phyloP scores from a whole-genome alignment of 1,140 invertebrate species.

The Drosophila nasuta region DNA sequence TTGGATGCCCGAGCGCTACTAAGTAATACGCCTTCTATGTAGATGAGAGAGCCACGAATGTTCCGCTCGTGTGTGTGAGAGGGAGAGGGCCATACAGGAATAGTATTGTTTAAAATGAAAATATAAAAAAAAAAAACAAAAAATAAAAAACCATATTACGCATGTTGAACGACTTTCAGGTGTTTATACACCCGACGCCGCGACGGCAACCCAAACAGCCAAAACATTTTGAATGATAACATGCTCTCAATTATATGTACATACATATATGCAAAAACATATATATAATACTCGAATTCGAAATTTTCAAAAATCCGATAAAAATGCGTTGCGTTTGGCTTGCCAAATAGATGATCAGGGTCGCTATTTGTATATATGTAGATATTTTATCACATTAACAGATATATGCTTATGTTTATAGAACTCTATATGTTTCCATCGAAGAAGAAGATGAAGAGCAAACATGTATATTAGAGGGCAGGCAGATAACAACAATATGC shows the following conservation, averaged over 20 bases:
- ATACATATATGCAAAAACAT: too few species aligned
- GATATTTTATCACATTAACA: slow-evolving; percentile 41
- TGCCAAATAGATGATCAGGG: slow-evolving; percentile 76
- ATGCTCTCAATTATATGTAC: slow-evolving; percentile 21
- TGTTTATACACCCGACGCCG: slow-evolving; percentile 46
- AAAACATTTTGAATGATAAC: slow-evolving; percentile 77
- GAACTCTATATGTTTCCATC: slow-evolving; percentile 14
- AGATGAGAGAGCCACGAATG: slow-evolving; percentile 40
- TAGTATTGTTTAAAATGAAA: slow-evolving; percentile 20
- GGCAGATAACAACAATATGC: slow-evolving; percentile 22
- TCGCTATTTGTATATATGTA: slow-evolving; percentile 56
- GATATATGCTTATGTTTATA: slow-evolving; percentile 17
- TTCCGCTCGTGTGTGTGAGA: slow-evolving; percentile 6
- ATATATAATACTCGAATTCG: neutral
- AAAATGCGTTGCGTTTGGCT: slow-evolving; percentile 44
- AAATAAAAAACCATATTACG: slow-evolving; percentile 49
- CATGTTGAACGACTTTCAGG: slow-evolving; percentile 62
- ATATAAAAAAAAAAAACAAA: neutral
- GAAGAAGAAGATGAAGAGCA: slow-evolving; percentile 10
- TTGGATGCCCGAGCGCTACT: slow-evolving; percentile 51
- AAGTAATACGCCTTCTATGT: slow-evolving; percentile 76
- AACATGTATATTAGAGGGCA: slow-evolving; percentile 9
- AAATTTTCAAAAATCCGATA: slow-evolving; percentile 37
- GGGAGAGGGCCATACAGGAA: slow-evolving; percentile 36
- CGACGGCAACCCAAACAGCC: slow-evolving; percentile 34